Percentiles rank a stretch among this genome's conserved stretches.
Conservation (phyloP, 2,888 invertebrate species). For the Hirtodrosophila cameraria region DNA sequence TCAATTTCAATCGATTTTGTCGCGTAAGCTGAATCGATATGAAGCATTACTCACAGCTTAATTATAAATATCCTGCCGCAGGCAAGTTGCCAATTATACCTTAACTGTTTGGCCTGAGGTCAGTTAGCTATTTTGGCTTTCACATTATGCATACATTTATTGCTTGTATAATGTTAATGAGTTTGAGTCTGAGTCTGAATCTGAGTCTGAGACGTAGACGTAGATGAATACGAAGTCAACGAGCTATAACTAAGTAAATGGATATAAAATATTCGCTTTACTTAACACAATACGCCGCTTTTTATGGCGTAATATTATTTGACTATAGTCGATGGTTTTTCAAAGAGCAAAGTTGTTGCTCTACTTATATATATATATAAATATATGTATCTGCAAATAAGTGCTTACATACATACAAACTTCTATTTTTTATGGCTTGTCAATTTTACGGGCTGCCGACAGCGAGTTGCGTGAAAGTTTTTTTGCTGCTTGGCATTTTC, state of each 20-base stretch:
- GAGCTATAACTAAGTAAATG: constrained; percentile 47
- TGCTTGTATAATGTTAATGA: constrained; percentile 34
- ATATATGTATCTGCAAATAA: constrained; percentile 25
- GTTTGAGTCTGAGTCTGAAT: too few species aligned
- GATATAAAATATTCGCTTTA: constrained; percentile 30
- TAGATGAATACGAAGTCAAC: constrained; percentile 5
- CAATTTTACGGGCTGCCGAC: constrained; percentile 64
- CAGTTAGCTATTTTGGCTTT: constrained; percentile 13
- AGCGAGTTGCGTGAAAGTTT: constrained; percentile 38
- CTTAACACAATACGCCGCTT: constrained; percentile 27
- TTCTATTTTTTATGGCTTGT: constrained; percentile 65
- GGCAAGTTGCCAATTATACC: background rate
- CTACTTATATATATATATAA: constrained; percentile 3
- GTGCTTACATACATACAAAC: constrained; percentile 3
- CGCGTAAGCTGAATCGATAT: constrained; percentile 22
- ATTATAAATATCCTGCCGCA: constrained; percentile 15
- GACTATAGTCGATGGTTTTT: constrained; percentile 25
- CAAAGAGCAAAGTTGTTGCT: constrained; percentile 21
- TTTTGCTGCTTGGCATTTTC: constrained; percentile 34
- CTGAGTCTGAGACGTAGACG: background rate
- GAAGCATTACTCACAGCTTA: constrained; percentile 14
- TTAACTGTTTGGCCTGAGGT: background rate
- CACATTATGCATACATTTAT: constrained; percentile 51
- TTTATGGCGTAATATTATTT: constrained; percentile 69
- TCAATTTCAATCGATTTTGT: constrained; percentile 51